These are phyloP conservation scores for Gari tellinella DNA, from an alignment of 2,888 invertebrate genomes.

Conservation along the genomic window DNA sequence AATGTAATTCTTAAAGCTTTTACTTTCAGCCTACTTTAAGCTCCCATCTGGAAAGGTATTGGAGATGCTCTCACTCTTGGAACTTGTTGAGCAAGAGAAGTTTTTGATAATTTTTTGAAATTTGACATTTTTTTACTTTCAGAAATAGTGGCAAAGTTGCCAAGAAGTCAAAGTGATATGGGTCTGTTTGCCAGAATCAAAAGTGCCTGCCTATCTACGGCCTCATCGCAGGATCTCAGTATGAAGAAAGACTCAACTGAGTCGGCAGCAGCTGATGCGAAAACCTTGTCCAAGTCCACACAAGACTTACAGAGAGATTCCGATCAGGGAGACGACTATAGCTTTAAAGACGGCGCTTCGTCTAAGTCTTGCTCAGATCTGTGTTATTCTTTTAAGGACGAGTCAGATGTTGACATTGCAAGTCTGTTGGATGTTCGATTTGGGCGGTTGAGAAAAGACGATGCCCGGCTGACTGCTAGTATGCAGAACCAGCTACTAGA, in stretches of 20 bases:
- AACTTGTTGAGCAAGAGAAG: too few relatives aligned
- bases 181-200: constrained; percentile 46
- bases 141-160: constrained; percentile 19
- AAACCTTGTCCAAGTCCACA: constrained; percentile 34
- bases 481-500: too few relatives aligned
- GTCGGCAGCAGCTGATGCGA: background rate
- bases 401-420: constrained; percentile 47
- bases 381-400: constrained; percentile 40
- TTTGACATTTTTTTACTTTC: too few relatives aligned
- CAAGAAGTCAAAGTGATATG: constrained; percentile 67
- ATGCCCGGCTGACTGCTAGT: too few relatives aligned
- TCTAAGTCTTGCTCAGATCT: constrained; percentile 51
- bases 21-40: too few relatives aligned
- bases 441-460: constrained; percentile 5
- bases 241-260: background rate
- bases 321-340: constrained; percentile 7
- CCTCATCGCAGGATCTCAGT: constrained; percentile 19
- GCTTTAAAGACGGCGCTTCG: constrained; percentile 19
- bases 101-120: too few relatives aligned
- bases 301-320: constrained; percentile 24
- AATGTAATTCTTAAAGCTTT: too few relatives aligned
- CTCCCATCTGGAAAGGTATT: too few relatives aligned
- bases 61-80: too few relatives aligned
- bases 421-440: constrained; percentile 33
- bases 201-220: constrained; percentile 34